Evolutionary conservation across 1,140 invertebrate genomes (phyloP).

Genomic region (Aethina tumida): DNA sequence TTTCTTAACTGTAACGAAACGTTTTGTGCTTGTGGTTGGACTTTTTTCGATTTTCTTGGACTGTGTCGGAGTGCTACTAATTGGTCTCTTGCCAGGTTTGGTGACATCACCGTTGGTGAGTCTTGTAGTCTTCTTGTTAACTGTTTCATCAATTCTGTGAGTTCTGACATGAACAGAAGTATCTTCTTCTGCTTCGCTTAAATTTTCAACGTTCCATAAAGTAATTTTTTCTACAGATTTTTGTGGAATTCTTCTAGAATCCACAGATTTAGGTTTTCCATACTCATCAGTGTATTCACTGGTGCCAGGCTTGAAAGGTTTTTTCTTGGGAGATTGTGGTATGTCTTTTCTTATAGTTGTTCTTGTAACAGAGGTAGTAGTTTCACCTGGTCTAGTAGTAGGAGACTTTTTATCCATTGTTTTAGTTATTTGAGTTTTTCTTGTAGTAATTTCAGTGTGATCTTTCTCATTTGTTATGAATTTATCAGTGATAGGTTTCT

Average conservation of each 20-base stretch:
- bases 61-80: slow-evolving; percentile 1
- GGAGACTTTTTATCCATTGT: slow-evolving; percentile 10
- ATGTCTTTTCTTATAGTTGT: slow-evolving; percentile 8
- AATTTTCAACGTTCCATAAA: slow-evolving; percentile 17
- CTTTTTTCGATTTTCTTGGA: slow-evolving; percentile 4
- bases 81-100: slow-evolving; percentile 8
- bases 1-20: slow-evolving; percentile 6
- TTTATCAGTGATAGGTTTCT: slow-evolving; percentile 2
- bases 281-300: slow-evolving; percentile 17
- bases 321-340: slow-evolving; percentile 12
- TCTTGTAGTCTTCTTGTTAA: slow-evolving; percentile 17
- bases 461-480: slow-evolving; percentile 3
- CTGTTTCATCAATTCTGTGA: slow-evolving; percentile 22
- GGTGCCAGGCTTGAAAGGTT: slow-evolving; percentile 7
- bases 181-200: slow-evolving; percentile 15
- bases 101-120: slow-evolving; percentile 12
- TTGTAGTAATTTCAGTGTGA: slow-evolving; percentile 1
- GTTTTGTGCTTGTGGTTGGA: slow-evolving; percentile 8
- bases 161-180: slow-evolving; percentile 20
- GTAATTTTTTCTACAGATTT: slow-evolving; percentile 7
- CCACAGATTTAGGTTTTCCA: slow-evolving; percentile 13
- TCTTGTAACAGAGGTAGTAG: slow-evolving; percentile 3
- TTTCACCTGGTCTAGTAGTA: slow-evolving; percentile 6
- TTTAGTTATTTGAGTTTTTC: slow-evolving; percentile 3
- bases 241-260: slow-evolving; percentile 8